These are phyloP conservation scores for Columba livia DNA, from an alignment of 2,113 vertebrate species.

Conservation along the genomic window DNA sequence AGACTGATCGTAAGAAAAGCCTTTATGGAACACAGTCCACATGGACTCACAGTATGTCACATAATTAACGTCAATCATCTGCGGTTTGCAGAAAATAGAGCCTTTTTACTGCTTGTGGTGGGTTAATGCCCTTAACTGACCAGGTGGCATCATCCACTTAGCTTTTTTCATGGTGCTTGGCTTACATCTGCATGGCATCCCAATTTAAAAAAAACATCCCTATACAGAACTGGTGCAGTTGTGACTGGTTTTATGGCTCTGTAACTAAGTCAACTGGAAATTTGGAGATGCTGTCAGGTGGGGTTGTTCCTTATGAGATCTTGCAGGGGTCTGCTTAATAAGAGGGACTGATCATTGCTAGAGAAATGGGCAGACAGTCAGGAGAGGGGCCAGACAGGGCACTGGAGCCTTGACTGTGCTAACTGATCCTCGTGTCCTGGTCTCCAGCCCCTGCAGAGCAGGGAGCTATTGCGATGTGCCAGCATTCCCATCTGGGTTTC, in stretches of 20 bases:
- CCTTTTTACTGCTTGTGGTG: neutral
- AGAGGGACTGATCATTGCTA: neutral
- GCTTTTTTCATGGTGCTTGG: neutral
- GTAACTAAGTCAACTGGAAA: neutral
- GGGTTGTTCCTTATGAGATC: neutral
- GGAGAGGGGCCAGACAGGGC: neutral
- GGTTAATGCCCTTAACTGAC: neutral
- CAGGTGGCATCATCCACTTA: neutral
- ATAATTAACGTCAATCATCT: neutral
- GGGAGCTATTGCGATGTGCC: neutral
- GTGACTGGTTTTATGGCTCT: neutral
- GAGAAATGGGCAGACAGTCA: neutral
- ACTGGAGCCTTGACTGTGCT: neutral
- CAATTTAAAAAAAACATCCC: neutral
- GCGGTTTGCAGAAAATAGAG: neutral
- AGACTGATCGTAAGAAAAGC: neutral
- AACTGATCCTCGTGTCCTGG: neutral
- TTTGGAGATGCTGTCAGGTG: neutral
- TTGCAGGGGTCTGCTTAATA: neutral
- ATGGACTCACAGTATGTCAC: neutral
- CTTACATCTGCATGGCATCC: neutral
- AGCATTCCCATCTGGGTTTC: conserved; percentile 43
- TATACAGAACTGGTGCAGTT: neutral
- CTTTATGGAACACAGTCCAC: neutral
- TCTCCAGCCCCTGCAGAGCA: neutral